Evolutionary conservation across 1,140 invertebrate genomes (phyloP).

Genomic region (Berghia stephanieae): DNA sequence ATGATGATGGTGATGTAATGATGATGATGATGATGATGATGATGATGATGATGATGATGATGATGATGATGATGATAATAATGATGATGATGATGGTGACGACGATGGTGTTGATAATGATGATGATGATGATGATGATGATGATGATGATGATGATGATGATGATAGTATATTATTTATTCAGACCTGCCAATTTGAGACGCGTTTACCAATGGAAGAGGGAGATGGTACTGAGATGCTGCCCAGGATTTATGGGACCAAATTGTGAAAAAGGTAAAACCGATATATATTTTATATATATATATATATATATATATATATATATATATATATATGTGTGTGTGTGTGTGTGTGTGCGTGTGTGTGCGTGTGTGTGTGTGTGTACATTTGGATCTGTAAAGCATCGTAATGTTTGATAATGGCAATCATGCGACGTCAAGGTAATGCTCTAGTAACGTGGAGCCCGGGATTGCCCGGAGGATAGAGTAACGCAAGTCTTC

Average conservation of each 20-base stretch:
- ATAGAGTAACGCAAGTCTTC: too few relatives aligned
- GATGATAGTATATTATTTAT: not conserved
- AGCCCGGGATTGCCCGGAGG: too few relatives aligned
- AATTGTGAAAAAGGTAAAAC: not conserved
- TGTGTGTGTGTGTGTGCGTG: not conserved
- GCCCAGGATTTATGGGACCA: not conserved
- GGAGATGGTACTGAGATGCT: constrained; percentile 2
- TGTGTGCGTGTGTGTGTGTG: constrained; percentile 4
- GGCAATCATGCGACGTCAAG: too few relatives aligned
- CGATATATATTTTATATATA: not conserved
- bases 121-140: not conserved
- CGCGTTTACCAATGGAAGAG: constrained; percentile 12
- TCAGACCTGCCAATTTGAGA: not conserved
- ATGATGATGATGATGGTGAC: not conserved
- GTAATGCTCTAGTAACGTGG: too few relatives aligned
- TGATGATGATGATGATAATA: not conserved
- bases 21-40: constrained; percentile 71
- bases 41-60: constrained; percentile 85
- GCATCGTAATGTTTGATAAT: too few relatives aligned
- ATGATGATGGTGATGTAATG: not conserved
- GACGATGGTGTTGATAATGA: not conserved
- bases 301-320: not conserved
- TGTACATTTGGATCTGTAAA: not conserved
- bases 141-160: not conserved
- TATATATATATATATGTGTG: not conserved